Conservation (phyloP, 92 coral and sea anemone genomes). For the Zoanthus solanderi region DNA sequence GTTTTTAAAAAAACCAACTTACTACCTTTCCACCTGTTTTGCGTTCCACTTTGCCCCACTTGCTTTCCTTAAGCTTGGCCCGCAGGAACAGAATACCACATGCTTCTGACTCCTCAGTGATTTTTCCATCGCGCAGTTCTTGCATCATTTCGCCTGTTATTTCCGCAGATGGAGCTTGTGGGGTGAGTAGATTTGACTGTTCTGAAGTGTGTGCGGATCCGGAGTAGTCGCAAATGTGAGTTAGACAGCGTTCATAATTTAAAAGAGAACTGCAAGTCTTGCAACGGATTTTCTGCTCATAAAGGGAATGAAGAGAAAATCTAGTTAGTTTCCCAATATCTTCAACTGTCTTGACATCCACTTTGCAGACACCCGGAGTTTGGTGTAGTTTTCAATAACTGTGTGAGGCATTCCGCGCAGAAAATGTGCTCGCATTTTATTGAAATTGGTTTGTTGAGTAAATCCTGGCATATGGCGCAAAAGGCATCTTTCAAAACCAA, state of each 20-base stretch:
- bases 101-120: conserved; percentile 33
- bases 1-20: not conserved
- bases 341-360: conserved; percentile 2
- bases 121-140: conserved; percentile 30
- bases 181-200: conserved; percentile 19
- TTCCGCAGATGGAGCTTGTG: conserved; percentile 24
- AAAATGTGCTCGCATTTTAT: conserved; percentile 36
- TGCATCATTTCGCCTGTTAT: conserved; percentile 17
- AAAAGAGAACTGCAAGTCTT: conserved; percentile 25
- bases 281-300: conserved; percentile 25
- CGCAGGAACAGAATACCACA: conserved; percentile 23
- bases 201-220: not conserved
- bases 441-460: conserved; percentile 24
- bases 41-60: conserved; percentile 20
- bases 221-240: not conserved
- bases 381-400: not conserved
- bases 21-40: conserved; percentile 44
- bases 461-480: conserved; percentile 31
- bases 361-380: conserved; percentile 14
- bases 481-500: conserved; percentile 30
- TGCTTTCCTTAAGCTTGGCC: conserved; percentile 20
- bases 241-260: conserved; percentile 5
- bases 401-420: conserved; percentile 29
- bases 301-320: conserved; percentile 13
- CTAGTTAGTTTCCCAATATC: conserved; percentile 4